Evolutionary conservation across 30 jellyfish, hydroid and myxozoan species (phyloP).

Genomic region (Hydractinia echinata): DNA sequence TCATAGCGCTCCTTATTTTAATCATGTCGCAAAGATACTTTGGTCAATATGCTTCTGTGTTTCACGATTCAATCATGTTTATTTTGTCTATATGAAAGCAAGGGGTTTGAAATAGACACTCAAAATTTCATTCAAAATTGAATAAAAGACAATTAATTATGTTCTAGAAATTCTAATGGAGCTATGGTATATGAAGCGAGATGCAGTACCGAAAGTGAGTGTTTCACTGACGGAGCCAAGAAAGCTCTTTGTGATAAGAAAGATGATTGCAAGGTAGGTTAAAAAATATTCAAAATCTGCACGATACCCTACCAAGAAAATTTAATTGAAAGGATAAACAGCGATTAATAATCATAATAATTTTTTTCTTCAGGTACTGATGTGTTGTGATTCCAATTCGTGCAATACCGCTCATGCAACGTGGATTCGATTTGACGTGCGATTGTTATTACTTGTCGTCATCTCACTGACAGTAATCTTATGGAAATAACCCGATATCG

Average conservation of each 20-base stretch:
- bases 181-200: neutral
- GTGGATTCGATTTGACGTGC: conserved; percentile 12
- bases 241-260: neutral
- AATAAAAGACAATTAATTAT: neutral
- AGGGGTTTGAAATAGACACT: too few relatives aligned
- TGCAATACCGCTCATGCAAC: neutral
- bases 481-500: neutral
- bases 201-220: neutral
- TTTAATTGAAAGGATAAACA: too few relatives aligned
- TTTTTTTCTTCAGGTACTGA: neutral
- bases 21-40: too few relatives aligned
- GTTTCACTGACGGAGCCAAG: neutral
- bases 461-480: neutral
- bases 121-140: neutral
- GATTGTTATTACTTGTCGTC: conserved; percentile 1
- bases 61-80: too few relatives aligned
- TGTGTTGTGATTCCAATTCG: neutral
- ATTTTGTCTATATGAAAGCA: too few relatives aligned
- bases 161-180: neutral
- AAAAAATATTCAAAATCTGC: too few relatives aligned
- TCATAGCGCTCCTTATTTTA: too few relatives aligned
- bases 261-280: neutral
- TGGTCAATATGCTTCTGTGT: too few relatives aligned
- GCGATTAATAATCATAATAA: too few relatives aligned
- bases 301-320: too few relatives aligned